Base-by-base conservation (phyloP, 2,888 invertebrate species). In the Leucozona laternaria region DNA sequence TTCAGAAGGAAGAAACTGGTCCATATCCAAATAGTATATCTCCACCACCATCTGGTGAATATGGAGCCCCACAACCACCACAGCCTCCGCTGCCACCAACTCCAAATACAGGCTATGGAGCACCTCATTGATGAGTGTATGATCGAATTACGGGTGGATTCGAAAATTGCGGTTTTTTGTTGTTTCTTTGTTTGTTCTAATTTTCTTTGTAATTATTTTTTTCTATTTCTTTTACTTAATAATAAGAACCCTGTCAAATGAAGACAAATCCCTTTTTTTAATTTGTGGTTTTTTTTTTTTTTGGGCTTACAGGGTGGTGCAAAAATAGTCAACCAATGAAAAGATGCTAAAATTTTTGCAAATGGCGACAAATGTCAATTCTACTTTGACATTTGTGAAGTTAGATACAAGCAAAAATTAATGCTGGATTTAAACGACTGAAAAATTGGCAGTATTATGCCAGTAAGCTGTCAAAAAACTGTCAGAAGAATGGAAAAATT, bases 21-120 rank as follows among this genome's bases (percentile, higher is more conserved):
- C 91, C 92, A 43, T 92, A 92, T 88, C 92, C 92, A 64, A 92
- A 92, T 83, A 92, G 92, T 80, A 91, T 92, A 89, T 89, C 91
- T 25, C 91, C 92, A 58, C 89, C 91, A 4, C 89, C 89, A 75
- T 89, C 91, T 20, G 90, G 90, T 48, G 92, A 92, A 55, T 92
- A 92, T 88, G 92, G 93, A 82, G 91, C 92, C 34, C 92, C 92
- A 64, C 89, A 90, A 45, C 82, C 83, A n/a, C 89, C 90, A 62
- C 85, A 85, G 15, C 90, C 91, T 10, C 89, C 91, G 34, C 90
- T 90, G 40, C 91, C 91, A n/a, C 90, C 91, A 6, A 90, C 91
- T 57, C 92, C 92, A 80, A 91, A 91, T 89, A 91, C 92, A 88
- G 92, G 91, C 20, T 92, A 92, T 80, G 92, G 92, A 40, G 91